Base-by-base conservation (phyloP, 2,797 vertebrate species). In the Spondyliosoma cantharus region DNA sequence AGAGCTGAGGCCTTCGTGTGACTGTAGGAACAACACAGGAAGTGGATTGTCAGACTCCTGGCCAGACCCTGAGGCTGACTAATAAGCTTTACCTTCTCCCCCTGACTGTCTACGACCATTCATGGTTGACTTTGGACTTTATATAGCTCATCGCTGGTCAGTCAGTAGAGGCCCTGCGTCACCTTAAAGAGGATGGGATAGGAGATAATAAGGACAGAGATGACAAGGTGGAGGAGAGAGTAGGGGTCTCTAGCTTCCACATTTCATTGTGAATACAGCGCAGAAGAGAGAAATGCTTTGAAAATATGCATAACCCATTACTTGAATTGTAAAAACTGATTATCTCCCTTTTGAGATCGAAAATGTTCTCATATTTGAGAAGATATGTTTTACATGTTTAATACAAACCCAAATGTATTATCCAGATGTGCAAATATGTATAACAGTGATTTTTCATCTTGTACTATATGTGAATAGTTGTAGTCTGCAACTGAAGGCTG, bases 141-240 rank as follows among this genome's bases (percentile, higher is more conserved):
- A 49, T 61, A 25, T 20, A 54, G 65, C 61, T 76, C 37, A 43
- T 57, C 2, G 2, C 68, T 24, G 52, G 43, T 20, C 45, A n/a
- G 83, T 53, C 58, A 49, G 63, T 22, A 53, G 32, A 20, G 17
- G 61, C 4, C 12, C 52, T 72, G 79, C 65, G 63, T 82, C 82
- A 85, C 5, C 46, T 48, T 82, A 73, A 88, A 60, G 52, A 76
- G 82, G 76, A 78, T 66, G 66, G 22, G 52, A 64, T 70, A 48
- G 59, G 49, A 62, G 63, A 75, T 71, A 65, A 76, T 3, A 45
- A 19, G 19, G 32, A 37, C 25, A 48, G 42, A 45, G 25, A 74
- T 62, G 72, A 71, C 45, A 48, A 15, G 45, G 22, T 48, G 45
- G 29, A 60, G 16, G 14, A 69, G 24, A 57, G 24, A 46, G 13